A percentile compares a stretch with the other conserved stretches of the same genome.
These are phyloP conservation scores for Actenoides lindsayi DNA, from an alignment of 2,113 vertebrate species.

Conservation along the genomic window DNA sequence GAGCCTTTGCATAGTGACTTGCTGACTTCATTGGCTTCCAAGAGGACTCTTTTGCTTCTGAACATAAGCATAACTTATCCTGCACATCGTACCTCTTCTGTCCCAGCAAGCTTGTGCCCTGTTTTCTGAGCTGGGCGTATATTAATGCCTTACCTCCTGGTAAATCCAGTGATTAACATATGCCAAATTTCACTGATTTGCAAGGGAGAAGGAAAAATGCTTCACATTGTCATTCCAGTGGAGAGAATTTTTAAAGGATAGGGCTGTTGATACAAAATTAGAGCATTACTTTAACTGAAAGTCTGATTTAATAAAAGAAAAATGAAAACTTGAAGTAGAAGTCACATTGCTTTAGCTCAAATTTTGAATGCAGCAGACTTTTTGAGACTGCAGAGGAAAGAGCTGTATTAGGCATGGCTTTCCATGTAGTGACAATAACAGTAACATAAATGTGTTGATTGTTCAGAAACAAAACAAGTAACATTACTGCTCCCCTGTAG, in stretches of 20 bases:
- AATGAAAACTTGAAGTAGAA: neutral
- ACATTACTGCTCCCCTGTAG: neutral
- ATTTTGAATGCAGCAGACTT: neutral
- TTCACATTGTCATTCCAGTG: neutral
- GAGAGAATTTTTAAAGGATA: neutral
- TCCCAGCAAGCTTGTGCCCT: neutral
- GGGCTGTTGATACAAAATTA: neutral
- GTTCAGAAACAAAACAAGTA: neutral
- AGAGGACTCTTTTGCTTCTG: neutral
- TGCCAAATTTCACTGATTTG: neutral
- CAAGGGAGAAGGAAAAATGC: neutral
- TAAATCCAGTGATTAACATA: neutral
- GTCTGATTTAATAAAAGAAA: neutral
- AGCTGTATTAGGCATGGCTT: neutral
- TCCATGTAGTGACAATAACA: fast-evolving
- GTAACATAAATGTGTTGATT: neutral
- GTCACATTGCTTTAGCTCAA: neutral
- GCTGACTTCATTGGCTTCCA: neutral
- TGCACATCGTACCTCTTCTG: neutral
- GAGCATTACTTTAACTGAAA: neutral
- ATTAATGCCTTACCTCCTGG: neutral
- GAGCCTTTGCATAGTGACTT: neutral
- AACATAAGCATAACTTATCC: neutral
- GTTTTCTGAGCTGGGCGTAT: neutral
- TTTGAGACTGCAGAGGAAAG: neutral